Conservation (phyloP, 2,888 invertebrate genomes). For the Taphrorychus bicolor region DNA sequence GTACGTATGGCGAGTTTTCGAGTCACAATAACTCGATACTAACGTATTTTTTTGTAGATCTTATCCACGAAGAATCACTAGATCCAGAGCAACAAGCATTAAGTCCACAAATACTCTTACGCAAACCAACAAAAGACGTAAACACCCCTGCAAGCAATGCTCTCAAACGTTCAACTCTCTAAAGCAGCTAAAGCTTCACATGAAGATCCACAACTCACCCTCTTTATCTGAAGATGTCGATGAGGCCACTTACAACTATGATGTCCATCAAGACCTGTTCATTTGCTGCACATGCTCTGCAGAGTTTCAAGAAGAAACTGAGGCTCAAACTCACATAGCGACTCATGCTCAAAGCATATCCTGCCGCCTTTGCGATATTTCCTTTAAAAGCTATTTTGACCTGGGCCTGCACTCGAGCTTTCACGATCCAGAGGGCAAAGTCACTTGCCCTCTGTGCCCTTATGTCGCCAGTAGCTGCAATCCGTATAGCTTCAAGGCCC, state of each 20-base stretch:
- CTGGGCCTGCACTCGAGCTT: constrained; percentile 31
- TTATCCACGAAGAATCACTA: too few relatives aligned
- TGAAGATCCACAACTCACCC: too few relatives aligned
- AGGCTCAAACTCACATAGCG: constrained; percentile 35
- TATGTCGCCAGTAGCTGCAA: constrained; percentile 47
- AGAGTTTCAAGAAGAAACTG: constrained; percentile 46
- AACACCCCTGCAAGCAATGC: too few relatives aligned
- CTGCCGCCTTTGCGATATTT: constrained; percentile 23
- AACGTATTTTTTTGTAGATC: too few relatives aligned
- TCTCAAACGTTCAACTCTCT: too few relatives aligned
- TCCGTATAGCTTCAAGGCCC: constrained; percentile 51
- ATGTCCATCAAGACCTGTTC: constrained; percentile 48
- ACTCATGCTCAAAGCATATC: constrained; percentile 15
- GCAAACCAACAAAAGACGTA: too few relatives aligned
- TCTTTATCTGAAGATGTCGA: constrained; percentile 22
- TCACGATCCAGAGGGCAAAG: constrained; percentile 28
- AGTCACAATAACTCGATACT: too few relatives aligned
- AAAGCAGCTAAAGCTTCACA: too few relatives aligned
- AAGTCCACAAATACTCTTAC: too few relatives aligned
- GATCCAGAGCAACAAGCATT: too few relatives aligned
- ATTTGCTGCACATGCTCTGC: constrained; percentile 51
- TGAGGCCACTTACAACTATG: constrained; percentile 48
- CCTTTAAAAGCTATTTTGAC: constrained; percentile 23
- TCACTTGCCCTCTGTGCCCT: constrained; percentile 46
- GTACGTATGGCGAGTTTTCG: too few relatives aligned